These are phyloP conservation scores for Tor tambroides DNA, from an alignment of 2,113 vertebrate species.

Conservation along the genomic window DNA sequence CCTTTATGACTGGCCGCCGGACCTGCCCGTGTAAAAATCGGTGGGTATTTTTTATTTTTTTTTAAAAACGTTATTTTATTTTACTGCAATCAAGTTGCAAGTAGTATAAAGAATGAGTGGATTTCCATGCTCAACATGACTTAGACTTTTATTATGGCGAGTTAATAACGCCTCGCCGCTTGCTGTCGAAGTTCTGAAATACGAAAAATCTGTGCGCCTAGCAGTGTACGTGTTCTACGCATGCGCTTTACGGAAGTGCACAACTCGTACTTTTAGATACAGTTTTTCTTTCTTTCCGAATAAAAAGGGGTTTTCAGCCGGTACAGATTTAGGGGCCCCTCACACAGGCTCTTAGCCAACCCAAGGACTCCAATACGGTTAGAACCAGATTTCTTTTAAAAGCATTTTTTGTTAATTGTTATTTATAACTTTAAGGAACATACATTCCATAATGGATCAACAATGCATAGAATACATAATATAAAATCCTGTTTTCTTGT, in stretches of 20 bases:
- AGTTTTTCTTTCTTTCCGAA: not conserved
- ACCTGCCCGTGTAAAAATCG: not conserved
- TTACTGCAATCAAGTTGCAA: not conserved
- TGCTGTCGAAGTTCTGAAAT: not conserved
- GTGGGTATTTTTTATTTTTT: not conserved
- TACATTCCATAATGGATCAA: not conserved
- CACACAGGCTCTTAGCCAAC: not conserved
- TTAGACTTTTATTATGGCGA: conserved; percentile 21
- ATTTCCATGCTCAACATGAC: not conserved
- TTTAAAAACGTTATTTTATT: not conserved
- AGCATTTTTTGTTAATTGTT: not conserved
- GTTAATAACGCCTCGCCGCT: not conserved
- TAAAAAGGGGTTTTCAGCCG: not conserved
- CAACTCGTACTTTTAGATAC: not conserved
- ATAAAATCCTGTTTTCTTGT: too few species aligned
- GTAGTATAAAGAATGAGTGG: not conserved
- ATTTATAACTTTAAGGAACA: not conserved
- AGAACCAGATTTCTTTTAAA: too few species aligned
- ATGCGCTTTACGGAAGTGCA: not conserved
- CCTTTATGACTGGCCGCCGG: not conserved
- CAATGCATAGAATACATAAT: too few species aligned
- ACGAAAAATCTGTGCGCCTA: not conserved
- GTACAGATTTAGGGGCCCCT: not conserved
- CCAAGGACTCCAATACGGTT: not conserved
- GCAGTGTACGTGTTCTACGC: conserved; percentile 55